A percentile compares a stretch with the other conserved stretches of the same genome.
Evolutionary conservation across 2,888 invertebrate species (phyloP).

Genomic region (Neocrepidodera transversa): DNA sequence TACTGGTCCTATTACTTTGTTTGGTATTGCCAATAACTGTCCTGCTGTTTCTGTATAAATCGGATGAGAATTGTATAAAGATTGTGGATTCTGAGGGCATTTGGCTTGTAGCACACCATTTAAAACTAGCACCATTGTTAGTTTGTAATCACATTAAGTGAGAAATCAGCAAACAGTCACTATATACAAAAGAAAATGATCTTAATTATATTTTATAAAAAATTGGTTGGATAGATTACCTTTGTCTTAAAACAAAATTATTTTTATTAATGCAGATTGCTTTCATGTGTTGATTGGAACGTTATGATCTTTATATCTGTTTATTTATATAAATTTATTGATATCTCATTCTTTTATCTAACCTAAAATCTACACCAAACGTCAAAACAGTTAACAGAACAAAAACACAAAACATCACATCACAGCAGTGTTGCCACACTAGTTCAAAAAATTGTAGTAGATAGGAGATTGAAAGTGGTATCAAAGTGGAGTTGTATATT

Average conservation of each 20-base stretch:
- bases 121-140: conserved; percentile 83
- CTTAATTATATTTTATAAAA: neutral
- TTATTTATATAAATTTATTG: conserved; percentile 1
- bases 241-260: neutral
- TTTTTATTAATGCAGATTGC: neutral
- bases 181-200: neutral
- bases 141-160: neutral
- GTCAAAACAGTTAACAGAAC: neutral
- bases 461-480: too few relatives aligned
- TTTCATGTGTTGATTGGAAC: neutral
- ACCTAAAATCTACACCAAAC: neutral
- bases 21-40: conserved; percentile 78
- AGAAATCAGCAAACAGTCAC: neutral
- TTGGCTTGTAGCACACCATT: conserved; percentile 90
- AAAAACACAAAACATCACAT: too few relatives aligned
- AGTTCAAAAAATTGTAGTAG: too few relatives aligned
- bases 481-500: too few relatives aligned
- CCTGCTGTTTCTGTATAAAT: conserved; percentile 86
- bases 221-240: neutral
- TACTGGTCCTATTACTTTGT: conserved; percentile 80
- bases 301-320: neutral
- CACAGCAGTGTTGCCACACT: too few relatives aligned
- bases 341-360: conserved; percentile 4
- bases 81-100: conserved; percentile 82
- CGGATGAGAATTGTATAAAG: conserved; percentile 82